Conservation (phyloP, 2,888 invertebrate genomes). For the Callyntrura sp. region DNA sequence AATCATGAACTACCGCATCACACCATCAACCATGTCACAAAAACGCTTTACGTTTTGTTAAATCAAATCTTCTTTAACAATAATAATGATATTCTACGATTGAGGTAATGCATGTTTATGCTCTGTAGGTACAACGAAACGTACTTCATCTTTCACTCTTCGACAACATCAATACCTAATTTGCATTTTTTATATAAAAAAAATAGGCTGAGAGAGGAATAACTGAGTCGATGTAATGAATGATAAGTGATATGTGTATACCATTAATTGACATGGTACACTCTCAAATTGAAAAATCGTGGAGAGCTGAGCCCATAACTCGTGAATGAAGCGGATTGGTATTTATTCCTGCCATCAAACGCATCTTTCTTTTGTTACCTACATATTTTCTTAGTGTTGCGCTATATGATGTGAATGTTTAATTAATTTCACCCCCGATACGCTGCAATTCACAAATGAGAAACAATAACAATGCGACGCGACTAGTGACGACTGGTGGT, state of each 20-base stretch:
- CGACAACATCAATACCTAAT: constrained; percentile 64
- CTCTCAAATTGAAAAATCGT: constrained; percentile 73
- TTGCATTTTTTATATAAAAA: constrained; percentile 65
- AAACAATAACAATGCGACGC: constrained; percentile 17
- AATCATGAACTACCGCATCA: neutral
- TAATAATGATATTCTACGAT: neutral
- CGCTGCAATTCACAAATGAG: constrained; percentile 24
- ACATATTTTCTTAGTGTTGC: constrained; percentile 23
- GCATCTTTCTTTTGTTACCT: constrained; percentile 30
- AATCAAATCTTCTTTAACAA: constrained; percentile 16
- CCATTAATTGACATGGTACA: constrained; percentile 71
- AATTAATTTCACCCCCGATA: constrained; percentile 54
- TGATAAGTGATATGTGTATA: constrained; percentile 60
- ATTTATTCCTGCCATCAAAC: constrained; percentile 28
- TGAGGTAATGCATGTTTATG: neutral
- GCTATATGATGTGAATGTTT: constrained; percentile 59
- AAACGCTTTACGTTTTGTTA: neutral
- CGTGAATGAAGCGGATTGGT: constrained; percentile 58
- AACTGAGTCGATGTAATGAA: constrained; percentile 58
- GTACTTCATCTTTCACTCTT: constrained; percentile 51
- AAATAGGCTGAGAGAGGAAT: constrained; percentile 46
- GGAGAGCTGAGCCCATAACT: constrained; percentile 57
- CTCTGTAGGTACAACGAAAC: constrained; percentile 8
- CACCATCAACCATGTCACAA: constrained; percentile 6
- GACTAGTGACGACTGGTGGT: constrained; percentile 34